Evolutionary conservation across 2,888 invertebrate genomes (phyloP), one percentile per base, ranked within the genome.

Genomic region (Bombylius discolor): DNA sequence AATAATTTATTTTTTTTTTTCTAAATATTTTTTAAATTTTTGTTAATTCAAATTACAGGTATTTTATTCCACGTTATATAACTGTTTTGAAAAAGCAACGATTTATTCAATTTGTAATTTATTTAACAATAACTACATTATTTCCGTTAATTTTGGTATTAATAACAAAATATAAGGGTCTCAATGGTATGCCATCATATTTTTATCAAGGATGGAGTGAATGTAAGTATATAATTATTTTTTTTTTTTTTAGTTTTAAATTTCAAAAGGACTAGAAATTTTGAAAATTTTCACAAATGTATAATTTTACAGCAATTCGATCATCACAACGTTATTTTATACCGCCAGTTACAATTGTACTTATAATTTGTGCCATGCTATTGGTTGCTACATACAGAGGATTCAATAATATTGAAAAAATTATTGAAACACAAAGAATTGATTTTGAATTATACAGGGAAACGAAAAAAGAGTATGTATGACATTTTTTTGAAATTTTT

Each of bases 251-350:
- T 23, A 23, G 3, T 23, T 23, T 23, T 23, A 23, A 23, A 23
- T 23, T 23, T 23, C 1, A 23, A 23, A 23, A 23, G 3, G 23
- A 23, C 1, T 2, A 23, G 23, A 23, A 23, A 23, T 23, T 23
- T 23, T 23, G 23, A 23, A 23, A 23, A n/a, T n/a, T 32, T 36
- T 50, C 9, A 34, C 32, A 49, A 42, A 49, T 36, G 5, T 36
- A 1, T 5, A 7, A 42, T 11, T 14, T 61, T 63, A 11, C 51
- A 69, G 69, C 72, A 3, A 68, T 73, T 51, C 67, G 71, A 8
- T 68, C 69, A 61, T 71, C 72, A 7, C 73, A 73, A 58, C 64
- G 70, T 6, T 73, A 72, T 58, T 73, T 73, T 55, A 73, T 73
- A 57, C 73, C 72, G 5, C 73, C 73, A 5, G 72, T 73, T 9